Base-by-base conservation (phyloP, 2,888 invertebrate species). In the Tupiocoris notatus region DNA sequence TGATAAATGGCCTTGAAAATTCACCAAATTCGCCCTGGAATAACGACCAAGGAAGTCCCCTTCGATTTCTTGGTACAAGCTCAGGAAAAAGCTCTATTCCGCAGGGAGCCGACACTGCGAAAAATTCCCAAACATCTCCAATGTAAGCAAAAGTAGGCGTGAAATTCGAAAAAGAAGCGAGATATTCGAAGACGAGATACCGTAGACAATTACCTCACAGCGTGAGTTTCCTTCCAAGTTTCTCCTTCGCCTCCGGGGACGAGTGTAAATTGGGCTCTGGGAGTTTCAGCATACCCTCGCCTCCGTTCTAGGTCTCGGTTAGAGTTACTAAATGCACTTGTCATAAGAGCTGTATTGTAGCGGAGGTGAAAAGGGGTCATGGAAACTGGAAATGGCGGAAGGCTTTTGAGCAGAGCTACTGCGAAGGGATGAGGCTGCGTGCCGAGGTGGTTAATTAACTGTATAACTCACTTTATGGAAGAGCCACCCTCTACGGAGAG, bases 381-480 rank as follows among this genome's bases (percentile, higher is more conserved):
- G 59, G 20, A 59, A 59, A n/a, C 17, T 18, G 20, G 59, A 20
- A 20, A 20, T 59, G 22, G 62, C 16, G 73, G 73, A 23, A 23
- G 61, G 17, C 39, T 39, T 39, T 39, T 39, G 39, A 2, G 54
- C 39, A n/a, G 61, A 20, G 57, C 39, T 67, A 56, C 22, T 56
- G 23, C 56, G 56, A 20, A 56, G 39, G 66, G 56, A 56, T 18
- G 70, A 24, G 63, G 65, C 23, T 61, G 57, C 54, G 64, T 68
- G 70, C 75, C 64, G 54, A 66, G 75, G 63, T 39, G 78, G 75
- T 75, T 78, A 78, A 78, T 78, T 78, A 78, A 78, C 73, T 78
- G 77, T 77, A 77, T 78, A 77, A 77, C 78, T 78, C 70, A 77
- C 75, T 77, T 78, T 78, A 78, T 78, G 78, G 58, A 58, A 17